These are phyloP conservation scores for Hydropsyche betteni DNA, from an alignment of 2,888 invertebrate species.

Conservation along the genomic window DNA sequence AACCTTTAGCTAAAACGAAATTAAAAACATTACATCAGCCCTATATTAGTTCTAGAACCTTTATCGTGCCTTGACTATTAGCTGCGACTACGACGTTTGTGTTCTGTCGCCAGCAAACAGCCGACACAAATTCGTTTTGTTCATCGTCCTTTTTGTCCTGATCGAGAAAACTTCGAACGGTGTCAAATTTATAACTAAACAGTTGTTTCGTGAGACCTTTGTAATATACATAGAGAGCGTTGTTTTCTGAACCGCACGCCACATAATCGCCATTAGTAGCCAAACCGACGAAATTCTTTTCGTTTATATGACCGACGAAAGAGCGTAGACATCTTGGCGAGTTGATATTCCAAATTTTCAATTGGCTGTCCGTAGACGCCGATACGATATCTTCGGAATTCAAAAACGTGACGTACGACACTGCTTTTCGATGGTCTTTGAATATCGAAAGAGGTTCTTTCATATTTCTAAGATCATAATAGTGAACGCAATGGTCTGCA, in stretches of 20 bases:
- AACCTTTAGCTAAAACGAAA: too few relatives aligned
- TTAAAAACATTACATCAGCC: neutral
- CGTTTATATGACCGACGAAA: slow-evolving; percentile 91
- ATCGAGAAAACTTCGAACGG: slow-evolving; percentile 78
- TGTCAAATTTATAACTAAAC: slow-evolving; percentile 87
- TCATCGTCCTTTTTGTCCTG: slow-evolving; percentile 84
- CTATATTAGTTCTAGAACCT: slow-evolving; percentile 82
- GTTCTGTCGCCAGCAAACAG: slow-evolving; percentile 91
- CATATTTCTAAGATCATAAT: slow-evolving; percentile 89
- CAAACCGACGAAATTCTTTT: slow-evolving; percentile 95
- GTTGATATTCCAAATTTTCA: slow-evolving; percentile 91
- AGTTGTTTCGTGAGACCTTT: slow-evolving; percentile 87
- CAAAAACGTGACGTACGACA: slow-evolving; percentile 92
- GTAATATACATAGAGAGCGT: slow-evolving; percentile 91
- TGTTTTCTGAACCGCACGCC: slow-evolving; percentile 95
- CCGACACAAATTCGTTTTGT: slow-evolving; percentile 92
- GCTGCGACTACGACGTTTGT: slow-evolving; percentile 90
- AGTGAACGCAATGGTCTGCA: slow-evolving; percentile 97
- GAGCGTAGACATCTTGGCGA: slow-evolving; percentile 81
- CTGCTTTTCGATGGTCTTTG: slow-evolving; percentile 91
- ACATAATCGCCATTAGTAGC: slow-evolving; percentile 93
- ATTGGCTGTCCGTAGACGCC: slow-evolving; percentile 89
- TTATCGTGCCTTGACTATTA: slow-evolving; percentile 93
- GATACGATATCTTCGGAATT: slow-evolving; percentile 87
- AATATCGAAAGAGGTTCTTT: slow-evolving; percentile 83